Base-by-base conservation (phyloP, 2,113 vertebrate species). In the Seriola rivoliana region DNA sequence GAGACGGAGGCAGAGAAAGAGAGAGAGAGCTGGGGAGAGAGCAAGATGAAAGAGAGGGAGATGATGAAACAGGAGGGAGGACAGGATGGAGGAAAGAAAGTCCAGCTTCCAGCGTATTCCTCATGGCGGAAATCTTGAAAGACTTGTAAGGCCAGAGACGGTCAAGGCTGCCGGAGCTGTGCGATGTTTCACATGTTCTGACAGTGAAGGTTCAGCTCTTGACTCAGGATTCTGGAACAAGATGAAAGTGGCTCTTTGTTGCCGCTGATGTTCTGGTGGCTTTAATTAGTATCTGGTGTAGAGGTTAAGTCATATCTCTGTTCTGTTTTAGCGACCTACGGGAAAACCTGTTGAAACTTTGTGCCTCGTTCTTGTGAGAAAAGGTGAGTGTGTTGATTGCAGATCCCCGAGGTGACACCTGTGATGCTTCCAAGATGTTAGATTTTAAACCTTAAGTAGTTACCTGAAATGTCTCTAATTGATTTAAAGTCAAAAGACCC, bases 1-100 rank as follows among this genome's bases (percentile, higher is more conserved):
- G 74, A 65, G 69, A 64, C 3, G 19, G 48, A 60, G 23, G 46
- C 67, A 38, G 38, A 68, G 66, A 50, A 36, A 42, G 44, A 57
- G 9, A 55, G 54, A 44, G 38, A 36, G 57, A 46, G 17, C 48
- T 12, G 46, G 23, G 23, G 57, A 36, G 58, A 40, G 67, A 25
- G 9, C 48, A 57, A 63, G 36, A 63, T 64, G 40, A 55, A 32
- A 23, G 23, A 62, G 38, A 40, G 34, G 9, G 40, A 36, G 50
- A 40, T 48, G 80, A 48, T 52, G 19, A 64, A 62, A 54, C 50
- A 14, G 23, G 21, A 34, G 58, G 29, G 59, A 34, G 67, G 44
- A 7, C 50, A 58, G 72, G 38, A 64, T 59, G 32, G 40, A 44
- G 29, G 11, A 50, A 38, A 68, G 57, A 69, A 42, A 63, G 46